Percentiles rank a stretch among this genome's conserved stretches.
phyloP scores from a whole-genome alignment of 2,888 invertebrate species.

The Agrilus biguttatus region DNA sequence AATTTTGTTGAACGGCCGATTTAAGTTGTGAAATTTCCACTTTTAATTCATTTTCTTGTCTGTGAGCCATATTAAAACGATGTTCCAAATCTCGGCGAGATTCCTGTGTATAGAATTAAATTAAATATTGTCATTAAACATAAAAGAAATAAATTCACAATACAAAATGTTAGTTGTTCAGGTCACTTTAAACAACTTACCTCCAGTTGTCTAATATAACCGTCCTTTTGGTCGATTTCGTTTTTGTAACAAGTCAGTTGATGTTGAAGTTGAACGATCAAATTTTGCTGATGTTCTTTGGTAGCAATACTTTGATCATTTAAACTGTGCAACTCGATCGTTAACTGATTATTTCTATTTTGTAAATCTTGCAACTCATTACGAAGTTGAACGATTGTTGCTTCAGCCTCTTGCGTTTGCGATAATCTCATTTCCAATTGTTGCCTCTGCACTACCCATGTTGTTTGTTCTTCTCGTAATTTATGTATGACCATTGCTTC shows the following conservation, averaged over 20 bases:
- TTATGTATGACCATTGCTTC: constrained; percentile 36
- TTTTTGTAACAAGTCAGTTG: constrained; percentile 29
- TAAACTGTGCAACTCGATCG: constrained; percentile 33
- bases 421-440: constrained; percentile 52
- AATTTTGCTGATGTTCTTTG: constrained; percentile 17
- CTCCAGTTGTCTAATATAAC: constrained; percentile 39
- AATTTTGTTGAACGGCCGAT: constrained; percentile 25
- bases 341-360: constrained; percentile 23
- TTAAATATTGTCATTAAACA: not conserved
- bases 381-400: constrained; percentile 23
- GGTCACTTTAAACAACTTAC: constrained; percentile 15
- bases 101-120: constrained; percentile 28
- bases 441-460: constrained; percentile 45
- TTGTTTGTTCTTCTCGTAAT: constrained; percentile 40
- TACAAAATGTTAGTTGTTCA: not conserved
- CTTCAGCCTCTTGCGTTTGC: constrained; percentile 40
- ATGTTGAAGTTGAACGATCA: constrained; percentile 18
- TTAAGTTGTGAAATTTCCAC: constrained; percentile 29
- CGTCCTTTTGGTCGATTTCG: constrained; percentile 37
- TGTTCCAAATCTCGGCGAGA: constrained; percentile 41
- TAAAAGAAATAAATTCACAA: not conserved
- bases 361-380: constrained; percentile 27
- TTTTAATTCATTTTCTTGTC: constrained; percentile 39
- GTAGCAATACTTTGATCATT: constrained; percentile 25
- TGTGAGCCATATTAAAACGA: constrained; percentile 34